phyloP scores from a whole-genome alignment of 2,113 vertebrate genomes.

The Tupaia tana region DNA sequence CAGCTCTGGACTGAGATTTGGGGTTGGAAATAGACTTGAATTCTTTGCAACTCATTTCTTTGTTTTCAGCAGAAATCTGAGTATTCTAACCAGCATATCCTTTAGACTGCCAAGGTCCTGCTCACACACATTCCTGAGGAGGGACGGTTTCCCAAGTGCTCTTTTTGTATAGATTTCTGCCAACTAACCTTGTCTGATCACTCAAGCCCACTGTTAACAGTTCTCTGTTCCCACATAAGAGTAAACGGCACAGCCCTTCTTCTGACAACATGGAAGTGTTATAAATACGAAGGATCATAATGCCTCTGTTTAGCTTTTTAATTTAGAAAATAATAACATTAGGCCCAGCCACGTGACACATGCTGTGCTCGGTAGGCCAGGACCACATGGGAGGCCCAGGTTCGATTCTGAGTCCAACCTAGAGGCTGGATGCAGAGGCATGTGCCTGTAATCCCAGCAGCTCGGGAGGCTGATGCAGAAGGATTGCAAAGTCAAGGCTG shows the following conservation, averaged over 20 bases:
- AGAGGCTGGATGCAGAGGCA: too few relatives aligned
- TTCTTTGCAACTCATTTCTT: constrained; percentile 20
- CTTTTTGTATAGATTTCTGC: not conserved
- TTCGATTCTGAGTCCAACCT: too few relatives aligned
- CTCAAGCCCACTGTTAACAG: not conserved
- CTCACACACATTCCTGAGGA: constrained; percentile 55
- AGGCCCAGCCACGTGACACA: too few relatives aligned
- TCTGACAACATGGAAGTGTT: not conserved
- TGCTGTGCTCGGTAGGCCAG: too few relatives aligned
- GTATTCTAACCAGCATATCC: not conserved
- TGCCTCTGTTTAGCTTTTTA: not conserved
- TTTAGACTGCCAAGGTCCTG: constrained; percentile 3
- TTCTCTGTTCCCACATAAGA: not conserved
- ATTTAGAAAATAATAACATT: not conserved
- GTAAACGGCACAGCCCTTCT: not conserved
- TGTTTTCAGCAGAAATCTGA: constrained; percentile 44
- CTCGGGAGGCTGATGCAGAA: too few relatives aligned
- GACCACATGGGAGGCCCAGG: too few relatives aligned
- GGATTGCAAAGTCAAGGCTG: too few relatives aligned
- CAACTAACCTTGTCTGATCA: not conserved
- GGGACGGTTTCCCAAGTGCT: not conserved
- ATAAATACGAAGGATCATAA: not conserved
- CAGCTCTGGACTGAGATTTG: not conserved
- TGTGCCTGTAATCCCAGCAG: too few relatives aligned
- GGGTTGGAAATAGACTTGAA: constrained; percentile 11